Percentiles rank a stretch among this genome's conserved stretches.
phyloP scores from a whole-genome alignment of 2,888 invertebrate species.

The Lithosia quadra region DNA sequence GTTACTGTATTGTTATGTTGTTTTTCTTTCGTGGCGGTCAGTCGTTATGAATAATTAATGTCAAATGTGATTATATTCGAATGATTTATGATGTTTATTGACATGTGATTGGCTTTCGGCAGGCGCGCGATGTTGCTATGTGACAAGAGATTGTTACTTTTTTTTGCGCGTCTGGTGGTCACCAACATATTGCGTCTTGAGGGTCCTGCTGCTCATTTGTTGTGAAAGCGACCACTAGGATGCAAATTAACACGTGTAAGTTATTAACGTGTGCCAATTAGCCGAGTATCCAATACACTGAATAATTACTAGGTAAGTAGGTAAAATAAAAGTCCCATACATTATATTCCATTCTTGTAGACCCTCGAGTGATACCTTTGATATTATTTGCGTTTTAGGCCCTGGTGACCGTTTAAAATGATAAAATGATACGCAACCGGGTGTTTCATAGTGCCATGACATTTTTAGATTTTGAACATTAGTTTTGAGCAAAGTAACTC shows the following conservation, averaged over 20 bases:
- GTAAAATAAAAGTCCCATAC: too few relatives aligned
- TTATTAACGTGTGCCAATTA: background rate
- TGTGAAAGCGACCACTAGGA: background rate
- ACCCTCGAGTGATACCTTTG: too few relatives aligned
- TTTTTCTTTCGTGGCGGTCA: constrained; percentile 14
- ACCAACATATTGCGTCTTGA: background rate
- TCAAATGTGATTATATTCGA: background rate
- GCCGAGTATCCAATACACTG: too few relatives aligned
- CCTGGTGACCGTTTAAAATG: too few relatives aligned
- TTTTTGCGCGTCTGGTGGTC: background rate
- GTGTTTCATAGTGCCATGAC: too few relatives aligned
- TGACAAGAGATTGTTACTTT: background rate
- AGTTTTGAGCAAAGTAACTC: too few relatives aligned
- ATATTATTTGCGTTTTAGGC: too few relatives aligned
- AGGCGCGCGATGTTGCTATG: background rate
- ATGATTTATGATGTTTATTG: constrained; percentile 10
- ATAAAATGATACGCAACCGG: too few relatives aligned
- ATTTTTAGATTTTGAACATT: too few relatives aligned
- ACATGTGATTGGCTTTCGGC: background rate
- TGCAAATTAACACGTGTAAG: background rate
- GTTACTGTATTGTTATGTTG: constrained; percentile 13
- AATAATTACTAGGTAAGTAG: too few relatives aligned
- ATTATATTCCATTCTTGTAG: too few relatives aligned
- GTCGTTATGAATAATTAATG: constrained; percentile 10
- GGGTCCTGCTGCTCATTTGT: background rate